Percentiles rank a stretch among this genome's conserved stretches.
Evolutionary conservation across 2,797 vertebrate genomes (phyloP).

Genomic region (Rhodeus uyekii): DNA sequence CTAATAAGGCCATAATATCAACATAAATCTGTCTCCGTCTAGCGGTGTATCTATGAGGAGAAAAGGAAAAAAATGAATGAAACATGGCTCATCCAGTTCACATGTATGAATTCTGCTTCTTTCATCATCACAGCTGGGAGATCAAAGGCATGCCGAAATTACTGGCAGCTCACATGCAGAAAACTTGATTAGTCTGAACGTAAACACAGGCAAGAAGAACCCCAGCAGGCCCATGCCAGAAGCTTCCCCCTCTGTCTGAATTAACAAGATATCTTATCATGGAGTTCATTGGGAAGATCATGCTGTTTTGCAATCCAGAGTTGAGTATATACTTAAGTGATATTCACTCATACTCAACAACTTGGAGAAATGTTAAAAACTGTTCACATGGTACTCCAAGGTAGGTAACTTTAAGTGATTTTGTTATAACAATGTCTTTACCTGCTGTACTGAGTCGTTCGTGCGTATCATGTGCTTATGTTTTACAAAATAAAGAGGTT

Average conservation of each 20-base stretch:
- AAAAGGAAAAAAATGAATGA: neutral
- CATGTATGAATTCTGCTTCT: slow-evolving; percentile 26
- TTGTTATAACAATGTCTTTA: neutral
- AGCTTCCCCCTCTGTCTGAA: slow-evolving; percentile 3
- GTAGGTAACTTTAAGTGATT: neutral
- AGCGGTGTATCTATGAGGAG: neutral
- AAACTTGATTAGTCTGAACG: slow-evolving; percentile 26
- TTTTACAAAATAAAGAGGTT: neutral
- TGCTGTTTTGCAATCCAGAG: neutral
- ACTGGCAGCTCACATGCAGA: slow-evolving; percentile 12
- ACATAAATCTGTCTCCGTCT: slow-evolving; percentile 2
- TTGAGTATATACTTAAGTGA: neutral
- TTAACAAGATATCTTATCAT: slow-evolving; percentile 14
- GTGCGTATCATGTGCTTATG: too few relatives aligned
- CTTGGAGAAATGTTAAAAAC: neutral
- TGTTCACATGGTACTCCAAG: neutral
- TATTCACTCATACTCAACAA: neutral
- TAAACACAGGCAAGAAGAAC: neutral
- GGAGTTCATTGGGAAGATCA: neutral
- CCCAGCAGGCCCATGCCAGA: neutral
- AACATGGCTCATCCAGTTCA: neutral
- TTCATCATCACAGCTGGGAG: slow-evolving; percentile 27
- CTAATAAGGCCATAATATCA: neutral
- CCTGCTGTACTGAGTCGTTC: neutral
- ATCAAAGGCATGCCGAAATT: slow-evolving; percentile 33